Evolutionary conservation across 2,888 invertebrate genomes (phyloP), one percentile per base, ranked within the genome.

Genomic region (Apeira syringaria): DNA sequence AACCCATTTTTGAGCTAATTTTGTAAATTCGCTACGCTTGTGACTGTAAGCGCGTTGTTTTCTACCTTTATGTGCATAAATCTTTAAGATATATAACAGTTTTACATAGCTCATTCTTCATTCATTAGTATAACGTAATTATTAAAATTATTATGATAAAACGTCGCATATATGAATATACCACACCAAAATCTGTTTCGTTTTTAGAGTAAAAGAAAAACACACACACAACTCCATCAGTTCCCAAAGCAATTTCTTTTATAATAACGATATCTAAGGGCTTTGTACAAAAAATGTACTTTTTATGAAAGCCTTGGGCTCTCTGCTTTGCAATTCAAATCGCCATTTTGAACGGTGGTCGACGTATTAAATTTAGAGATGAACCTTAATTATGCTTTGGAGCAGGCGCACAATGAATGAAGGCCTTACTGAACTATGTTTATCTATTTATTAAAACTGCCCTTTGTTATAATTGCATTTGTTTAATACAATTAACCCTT

Each of bases 291-390:
- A 63, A 61, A 59, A 44, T 45, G 49, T 42, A 55, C 55, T 56
- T 53, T 61, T 62, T 55, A 55, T 54, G 55, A 60, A 44, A 42
- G 53, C 59, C 53, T 38, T 29, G 41, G 56, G 61, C 54, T 52
- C 37, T 52, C 64, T 59, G 60, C 53, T 74, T 69, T 63, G 68
- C 71, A 71, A 70, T 66, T 73, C 69, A 68, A 68, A 72, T 73
- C 45, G 55, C 52, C 57, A 59, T 60, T 59, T 59, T 59, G 54
- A 56, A 58, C 56, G 47, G 53, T 51, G 47, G 53, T 44, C 51
- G 44, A 22, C 37, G 50, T 59, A 64, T 61, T 62, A 62, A 56
- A 56, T 61, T 58, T 58, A 58, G 49, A 50, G 52, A 41, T 51
- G 45, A 49, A 43, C 52, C 59, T 50, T 45, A 64, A 67, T 68